phyloP scores from a whole-genome alignment of 2,888 invertebrate species.

The Molanna angustata region DNA sequence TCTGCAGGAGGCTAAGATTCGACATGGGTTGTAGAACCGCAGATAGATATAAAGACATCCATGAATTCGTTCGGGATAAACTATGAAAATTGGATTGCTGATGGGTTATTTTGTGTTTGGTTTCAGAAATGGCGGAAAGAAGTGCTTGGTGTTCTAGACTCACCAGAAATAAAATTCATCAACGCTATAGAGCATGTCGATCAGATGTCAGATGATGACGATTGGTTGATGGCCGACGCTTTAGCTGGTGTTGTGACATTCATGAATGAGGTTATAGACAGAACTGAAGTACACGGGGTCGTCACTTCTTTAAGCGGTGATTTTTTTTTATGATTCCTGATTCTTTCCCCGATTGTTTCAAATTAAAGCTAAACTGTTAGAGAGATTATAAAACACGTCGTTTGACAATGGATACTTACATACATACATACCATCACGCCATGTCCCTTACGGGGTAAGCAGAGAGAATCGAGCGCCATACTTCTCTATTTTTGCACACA shows the following conservation, averaged over 20 bases:
- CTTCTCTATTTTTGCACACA: no score
- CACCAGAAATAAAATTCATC: constrained; percentile 46
- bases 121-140: constrained; percentile 53
- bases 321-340: constrained; percentile 2
- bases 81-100: no score
- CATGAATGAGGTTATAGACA: constrained; percentile 18
- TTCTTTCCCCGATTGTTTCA: background rate
- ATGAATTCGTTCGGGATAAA: no score
- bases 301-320: constrained; percentile 17
- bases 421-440: no score
- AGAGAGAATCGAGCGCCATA: no score
- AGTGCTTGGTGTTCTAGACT: constrained; percentile 44
- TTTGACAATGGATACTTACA: no score
- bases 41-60: no score
- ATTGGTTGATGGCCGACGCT: constrained; percentile 22
- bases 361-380: background rate
- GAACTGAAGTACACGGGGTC: constrained; percentile 3
- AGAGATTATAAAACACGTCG: no score
- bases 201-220: constrained; percentile 6
- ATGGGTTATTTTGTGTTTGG: background rate
- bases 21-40: no score
- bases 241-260: constrained; percentile 15
- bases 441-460: no score
- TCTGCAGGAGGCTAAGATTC: no score
- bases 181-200: constrained; percentile 47